These are phyloP conservation scores for Ibidorhyncha struthersii DNA, from an alignment of 2,113 vertebrate genomes.

Conservation along the genomic window DNA sequence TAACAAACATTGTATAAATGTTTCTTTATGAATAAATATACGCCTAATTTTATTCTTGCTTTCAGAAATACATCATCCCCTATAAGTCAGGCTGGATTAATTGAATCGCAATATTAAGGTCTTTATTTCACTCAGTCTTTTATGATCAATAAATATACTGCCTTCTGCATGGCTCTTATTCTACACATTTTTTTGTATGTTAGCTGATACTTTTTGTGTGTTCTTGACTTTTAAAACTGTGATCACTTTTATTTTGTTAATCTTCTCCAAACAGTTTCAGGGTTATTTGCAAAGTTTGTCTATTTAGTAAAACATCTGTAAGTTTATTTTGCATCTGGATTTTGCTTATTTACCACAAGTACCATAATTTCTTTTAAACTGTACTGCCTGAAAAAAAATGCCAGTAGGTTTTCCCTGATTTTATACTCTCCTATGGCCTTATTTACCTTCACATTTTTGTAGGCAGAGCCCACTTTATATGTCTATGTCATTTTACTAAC, in stretches of 20 bases:
- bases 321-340: not conserved
- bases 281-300: not conserved
- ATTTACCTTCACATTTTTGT: not conserved
- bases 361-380: not conserved
- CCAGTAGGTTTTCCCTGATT: not conserved
- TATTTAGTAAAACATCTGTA: not conserved
- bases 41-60: not conserved
- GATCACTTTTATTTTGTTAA: not conserved
- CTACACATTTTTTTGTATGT: not conserved
- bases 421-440: not conserved
- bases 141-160: not conserved
- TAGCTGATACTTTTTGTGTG: not conserved
- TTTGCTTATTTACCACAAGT: not conserved
- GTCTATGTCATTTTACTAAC: not conserved
- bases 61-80: not conserved
- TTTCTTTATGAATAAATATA: not conserved
- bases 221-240: not conserved
- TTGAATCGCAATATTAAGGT: not conserved
- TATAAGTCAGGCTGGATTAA: not conserved
- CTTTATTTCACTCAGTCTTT: not conserved
- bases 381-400: not conserved
- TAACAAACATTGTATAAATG: not conserved
- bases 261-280: not conserved
- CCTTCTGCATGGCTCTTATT: not conserved
- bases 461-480: not conserved